Base-by-base conservation (phyloP, 2,888 invertebrate species). In the Vanessa cardui region DNA sequence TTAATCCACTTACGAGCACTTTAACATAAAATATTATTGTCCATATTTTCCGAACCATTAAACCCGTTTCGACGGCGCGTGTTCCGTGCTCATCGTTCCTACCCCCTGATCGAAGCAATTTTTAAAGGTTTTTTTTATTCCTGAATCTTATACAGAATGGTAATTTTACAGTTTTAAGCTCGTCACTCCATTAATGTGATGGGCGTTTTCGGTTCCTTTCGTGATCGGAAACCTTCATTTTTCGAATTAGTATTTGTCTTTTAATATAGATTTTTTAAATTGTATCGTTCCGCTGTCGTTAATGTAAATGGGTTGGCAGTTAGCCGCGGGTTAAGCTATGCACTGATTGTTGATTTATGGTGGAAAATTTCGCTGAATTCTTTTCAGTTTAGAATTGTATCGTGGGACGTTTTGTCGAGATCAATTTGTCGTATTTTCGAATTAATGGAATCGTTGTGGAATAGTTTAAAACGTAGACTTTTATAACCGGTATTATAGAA, bases 101-200 rank as follows among this genome's bases (percentile, higher is more conserved):
- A 26, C 26, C 78, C 80, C 82, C 83, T 73, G 78, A 82, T 83
- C 81, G 83, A 79, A 78, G 77, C 78, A 77, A 66, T 70, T 73
- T 74, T 71, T 73, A 71, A 74, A 74, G 65, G 69, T 76, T 79
- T 82, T 83, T 84, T 84, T 83, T 83, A 47, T 18, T 8, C 77
- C 82, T 73, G 78, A 80, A 79, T 83, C 81, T 81, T 81, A 86
- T 85, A 83, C 75, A 76, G 78, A 88, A 91, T 90, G 88, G 87
- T 88, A 88, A 90, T 90, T 90, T 90, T 87, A 90, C 90, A 91
- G 91, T 91, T 90, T 88, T 84, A 87, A 88, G 85, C 90, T 90
- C 91, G 92, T 87, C 90, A 91, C 87, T 89, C 87, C 88, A 87
- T 90, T 89, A 88, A 86, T 86, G 80, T 82, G 85, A 87, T 84